Conservation (phyloP, 2,113 vertebrate species). For the Pterocles gutturalis region DNA sequence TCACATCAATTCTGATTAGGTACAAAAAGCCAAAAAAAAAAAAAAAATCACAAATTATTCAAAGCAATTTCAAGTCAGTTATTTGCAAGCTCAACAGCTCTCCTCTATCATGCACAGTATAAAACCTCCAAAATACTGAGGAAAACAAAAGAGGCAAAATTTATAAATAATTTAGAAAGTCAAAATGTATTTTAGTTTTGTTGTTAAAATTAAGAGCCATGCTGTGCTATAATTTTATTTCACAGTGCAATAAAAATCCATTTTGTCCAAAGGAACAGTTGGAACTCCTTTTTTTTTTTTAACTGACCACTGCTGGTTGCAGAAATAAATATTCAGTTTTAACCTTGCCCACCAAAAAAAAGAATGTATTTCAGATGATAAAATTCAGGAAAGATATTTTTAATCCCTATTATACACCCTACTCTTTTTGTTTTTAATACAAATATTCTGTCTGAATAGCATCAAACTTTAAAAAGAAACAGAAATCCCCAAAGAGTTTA, state of each 20-base stretch:
- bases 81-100: constrained; percentile 74
- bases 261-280: constrained; percentile 28
- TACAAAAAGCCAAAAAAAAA: constrained; percentile 81
- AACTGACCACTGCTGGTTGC: background rate
- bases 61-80: constrained; percentile 74
- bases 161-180: constrained; percentile 21
- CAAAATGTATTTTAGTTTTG: background rate
- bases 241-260: constrained; percentile 64
- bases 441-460: background rate
- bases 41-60: constrained; percentile 79
- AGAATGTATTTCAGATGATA: background rate
- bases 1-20: constrained; percentile 98
- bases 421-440: background rate
- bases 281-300: constrained; percentile 11
- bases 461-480: background rate
- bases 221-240: constrained; percentile 14
- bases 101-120: constrained; percentile 79
- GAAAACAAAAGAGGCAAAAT: background rate
- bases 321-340: background rate
- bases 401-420: background rate
- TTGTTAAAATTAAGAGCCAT: background rate
- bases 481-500: background rate
- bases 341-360: constrained; percentile 72
- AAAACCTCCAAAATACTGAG: constrained; percentile 26
- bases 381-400: background rate